Evolutionary conservation across 2,888 invertebrate species (phyloP).

Genomic region (Ectropis crepuscularia): DNA sequence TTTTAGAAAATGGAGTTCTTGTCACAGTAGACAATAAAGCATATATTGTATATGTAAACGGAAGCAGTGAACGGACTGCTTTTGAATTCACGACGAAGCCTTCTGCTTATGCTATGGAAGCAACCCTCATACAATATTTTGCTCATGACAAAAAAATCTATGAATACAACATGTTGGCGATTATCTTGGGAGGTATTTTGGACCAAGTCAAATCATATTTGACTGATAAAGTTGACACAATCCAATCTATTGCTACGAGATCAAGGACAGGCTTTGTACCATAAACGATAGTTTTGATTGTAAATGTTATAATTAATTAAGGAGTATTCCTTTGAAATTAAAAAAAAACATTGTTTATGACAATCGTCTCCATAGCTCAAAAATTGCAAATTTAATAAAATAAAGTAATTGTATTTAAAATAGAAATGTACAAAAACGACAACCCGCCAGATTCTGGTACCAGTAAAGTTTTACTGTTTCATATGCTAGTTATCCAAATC

Average conservation of each 20-base stretch:
- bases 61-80: constrained; percentile 47
- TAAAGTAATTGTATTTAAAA: too few relatives aligned
- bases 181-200: constrained; percentile 44
- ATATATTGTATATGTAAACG: constrained; percentile 58
- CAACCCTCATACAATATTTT: constrained; percentile 59
- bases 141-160: constrained; percentile 69
- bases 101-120: constrained; percentile 62
- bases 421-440: too few relatives aligned
- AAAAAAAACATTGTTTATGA: too few relatives aligned
- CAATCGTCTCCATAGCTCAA: too few relatives aligned
- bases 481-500: too few relatives aligned
- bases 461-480: too few relatives aligned
- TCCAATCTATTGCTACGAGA: constrained; percentile 54
- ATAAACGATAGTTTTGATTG: too few relatives aligned
- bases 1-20: constrained; percentile 54
- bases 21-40: constrained; percentile 52
- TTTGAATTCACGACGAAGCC: constrained; percentile 54
- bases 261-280: too few relatives aligned
- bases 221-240: constrained; percentile 45
- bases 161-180: constrained; percentile 57
- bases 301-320: too few relatives aligned
- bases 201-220: constrained; percentile 51
- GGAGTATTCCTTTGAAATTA: too few relatives aligned
- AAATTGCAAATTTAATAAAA: too few relatives aligned
- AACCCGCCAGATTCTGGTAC: too few relatives aligned